Conservation (phyloP, 2,888 invertebrate species). For the Podotricha telesiphe region DNA sequence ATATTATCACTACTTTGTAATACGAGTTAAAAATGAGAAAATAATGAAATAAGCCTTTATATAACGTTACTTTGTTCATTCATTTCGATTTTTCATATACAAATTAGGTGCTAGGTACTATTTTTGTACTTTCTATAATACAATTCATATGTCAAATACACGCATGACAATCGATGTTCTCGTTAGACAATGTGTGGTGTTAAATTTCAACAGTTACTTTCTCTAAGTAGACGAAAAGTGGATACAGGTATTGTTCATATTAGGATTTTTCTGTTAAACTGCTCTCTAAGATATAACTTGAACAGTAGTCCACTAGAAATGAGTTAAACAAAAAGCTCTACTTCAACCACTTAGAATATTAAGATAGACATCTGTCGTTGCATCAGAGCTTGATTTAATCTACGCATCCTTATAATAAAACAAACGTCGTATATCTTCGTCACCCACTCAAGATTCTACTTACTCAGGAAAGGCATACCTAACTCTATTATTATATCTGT, state of each 20-base stretch:
- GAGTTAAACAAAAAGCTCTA: background rate
- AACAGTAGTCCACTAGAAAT: background rate
- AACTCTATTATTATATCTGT: background rate
- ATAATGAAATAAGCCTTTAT: background rate
- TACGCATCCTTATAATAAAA: conserved; percentile 56
- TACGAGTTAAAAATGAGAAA: background rate
- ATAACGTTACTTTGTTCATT: too few relatives aligned
- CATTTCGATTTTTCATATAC: too few relatives aligned
- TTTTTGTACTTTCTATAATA: too few relatives aligned
- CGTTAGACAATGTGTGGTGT: background rate
- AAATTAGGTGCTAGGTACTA: too few relatives aligned
- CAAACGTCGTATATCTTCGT: conserved; percentile 42
- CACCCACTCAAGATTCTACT: conserved; percentile 40
- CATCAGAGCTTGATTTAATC: conserved; percentile 65
- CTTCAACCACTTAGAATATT: conserved; percentile 50
- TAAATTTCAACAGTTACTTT: too few relatives aligned
- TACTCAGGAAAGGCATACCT: background rate
- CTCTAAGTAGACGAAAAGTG: background rate
- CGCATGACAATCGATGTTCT: too few relatives aligned
- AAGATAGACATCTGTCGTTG: conserved; percentile 65
- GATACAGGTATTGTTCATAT: background rate
- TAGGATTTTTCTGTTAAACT: too few relatives aligned
- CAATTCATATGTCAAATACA: too few relatives aligned
- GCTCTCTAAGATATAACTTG: too few relatives aligned
- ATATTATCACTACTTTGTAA: conserved; percentile 8